phyloP scores from a whole-genome alignment of 2,888 invertebrate species.

The Xanthia togata region DNA sequence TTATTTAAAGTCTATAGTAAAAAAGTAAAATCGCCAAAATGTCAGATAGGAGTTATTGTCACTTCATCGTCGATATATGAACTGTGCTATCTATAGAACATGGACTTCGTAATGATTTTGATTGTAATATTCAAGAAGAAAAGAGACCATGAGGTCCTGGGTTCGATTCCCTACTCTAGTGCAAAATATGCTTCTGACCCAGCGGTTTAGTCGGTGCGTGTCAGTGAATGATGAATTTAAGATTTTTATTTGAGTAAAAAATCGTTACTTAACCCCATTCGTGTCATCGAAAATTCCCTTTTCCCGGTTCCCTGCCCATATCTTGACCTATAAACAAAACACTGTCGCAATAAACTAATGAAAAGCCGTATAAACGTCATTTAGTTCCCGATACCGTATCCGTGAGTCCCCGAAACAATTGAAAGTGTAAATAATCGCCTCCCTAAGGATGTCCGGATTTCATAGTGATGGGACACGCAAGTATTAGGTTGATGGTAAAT shows the following conservation, averaged over 20 bases:
- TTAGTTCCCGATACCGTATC: conserved; percentile 22
- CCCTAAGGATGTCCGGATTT: conserved; percentile 48
- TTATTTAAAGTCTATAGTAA: too few relatives aligned
- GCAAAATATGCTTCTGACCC: too few relatives aligned
- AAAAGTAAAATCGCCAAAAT: too few relatives aligned
- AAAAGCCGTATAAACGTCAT: conserved; percentile 38
- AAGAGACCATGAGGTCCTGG: neutral
- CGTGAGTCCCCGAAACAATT: conserved; percentile 36
- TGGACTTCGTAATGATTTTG: neutral
- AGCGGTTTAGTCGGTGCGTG: too few relatives aligned
- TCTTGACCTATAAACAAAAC: conserved; percentile 31
- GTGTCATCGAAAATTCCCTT: neutral
- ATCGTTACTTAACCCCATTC: neutral
- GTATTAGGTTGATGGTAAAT: conserved; percentile 12
- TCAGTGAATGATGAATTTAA: neutral
- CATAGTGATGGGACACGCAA: conserved; percentile 43
- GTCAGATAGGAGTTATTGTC: too few relatives aligned
- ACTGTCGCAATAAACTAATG: conserved; percentile 44
- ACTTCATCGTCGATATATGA: too few relatives aligned
- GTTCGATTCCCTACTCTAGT: neutral
- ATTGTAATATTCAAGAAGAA: neutral
- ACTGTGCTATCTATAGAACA: neutral
- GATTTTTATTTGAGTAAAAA: neutral
- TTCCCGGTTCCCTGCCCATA: neutral
- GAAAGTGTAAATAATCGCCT: conserved; percentile 55